Evolutionary conservation across 2,113 vertebrate genomes (phyloP).

Genomic region (Myanophis thanlyinensis): DNA sequence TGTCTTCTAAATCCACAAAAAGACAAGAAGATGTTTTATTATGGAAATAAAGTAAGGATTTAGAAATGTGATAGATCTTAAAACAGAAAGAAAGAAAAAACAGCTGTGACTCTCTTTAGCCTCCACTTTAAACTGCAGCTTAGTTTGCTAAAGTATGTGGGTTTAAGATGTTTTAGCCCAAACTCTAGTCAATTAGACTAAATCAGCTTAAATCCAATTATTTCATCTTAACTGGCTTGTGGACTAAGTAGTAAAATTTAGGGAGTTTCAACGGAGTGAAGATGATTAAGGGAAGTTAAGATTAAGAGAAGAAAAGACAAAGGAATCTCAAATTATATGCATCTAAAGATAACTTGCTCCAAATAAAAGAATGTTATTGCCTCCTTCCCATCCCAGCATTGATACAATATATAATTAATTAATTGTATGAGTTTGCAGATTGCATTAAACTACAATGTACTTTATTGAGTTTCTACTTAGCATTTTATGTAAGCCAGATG

Average conservation of each 20-base stretch:
- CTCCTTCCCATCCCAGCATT: not conserved
- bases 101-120: not conserved
- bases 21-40: not conserved
- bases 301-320: not conserved
- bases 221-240: conserved; percentile 9
- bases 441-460: not conserved
- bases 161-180: conserved; percentile 16
- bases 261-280: not conserved
- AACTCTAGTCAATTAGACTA: conserved; percentile 15
- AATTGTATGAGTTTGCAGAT: not conserved
- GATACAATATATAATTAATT: not conserved
- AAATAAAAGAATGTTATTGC: not conserved
- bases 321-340: not conserved
- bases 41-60: not conserved
- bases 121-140: not conserved
- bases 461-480: not conserved
- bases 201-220: conserved; percentile 21
- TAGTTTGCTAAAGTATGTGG: conserved; percentile 12
- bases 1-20: not conserved
- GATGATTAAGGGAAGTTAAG: not conserved
- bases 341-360: not conserved
- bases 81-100: not conserved
- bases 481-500: not conserved
- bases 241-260: not conserved
- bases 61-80: not conserved